Percentiles rank a stretch among this genome's conserved stretches.
These are phyloP conservation scores for Uria lomvia DNA, from an alignment of 2,113 vertebrate genomes.

Conservation along the genomic window DNA sequence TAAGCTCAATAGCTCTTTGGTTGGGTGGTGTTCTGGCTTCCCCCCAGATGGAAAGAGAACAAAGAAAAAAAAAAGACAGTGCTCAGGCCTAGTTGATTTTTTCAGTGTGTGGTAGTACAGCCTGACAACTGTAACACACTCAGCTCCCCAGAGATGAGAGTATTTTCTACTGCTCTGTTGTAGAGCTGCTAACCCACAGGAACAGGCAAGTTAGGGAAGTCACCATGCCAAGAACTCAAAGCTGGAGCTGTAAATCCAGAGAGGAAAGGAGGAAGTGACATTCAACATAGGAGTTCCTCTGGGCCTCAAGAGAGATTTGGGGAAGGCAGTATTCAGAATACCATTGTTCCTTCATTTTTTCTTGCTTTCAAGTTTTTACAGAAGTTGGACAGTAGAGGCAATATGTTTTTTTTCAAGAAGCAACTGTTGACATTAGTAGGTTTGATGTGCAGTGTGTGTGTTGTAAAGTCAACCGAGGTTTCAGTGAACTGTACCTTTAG, in stretches of 20 bases:
- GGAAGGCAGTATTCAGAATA: neutral
- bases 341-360: neutral
- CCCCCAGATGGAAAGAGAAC: neutral
- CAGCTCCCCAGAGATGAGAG: neutral
- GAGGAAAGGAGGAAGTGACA: neutral
- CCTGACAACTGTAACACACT: neutral
- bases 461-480: neutral
- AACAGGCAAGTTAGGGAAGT: neutral
- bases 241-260: neutral
- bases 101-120: neutral
- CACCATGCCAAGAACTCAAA: neutral
- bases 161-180: neutral
- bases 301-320: neutral
- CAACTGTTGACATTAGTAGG: neutral
- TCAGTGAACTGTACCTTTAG: neutral
- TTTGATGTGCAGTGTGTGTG: neutral
- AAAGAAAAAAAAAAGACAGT: neutral
- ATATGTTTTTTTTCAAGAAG: neutral
- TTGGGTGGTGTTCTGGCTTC: neutral
- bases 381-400: neutral
- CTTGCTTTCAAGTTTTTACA: neutral
- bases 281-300: neutral
- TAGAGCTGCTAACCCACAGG: neutral
- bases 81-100: neutral
- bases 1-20: neutral